Evolutionary conservation across 2,888 invertebrate species (phyloP).

Genomic region (Spisula solida): DNA sequence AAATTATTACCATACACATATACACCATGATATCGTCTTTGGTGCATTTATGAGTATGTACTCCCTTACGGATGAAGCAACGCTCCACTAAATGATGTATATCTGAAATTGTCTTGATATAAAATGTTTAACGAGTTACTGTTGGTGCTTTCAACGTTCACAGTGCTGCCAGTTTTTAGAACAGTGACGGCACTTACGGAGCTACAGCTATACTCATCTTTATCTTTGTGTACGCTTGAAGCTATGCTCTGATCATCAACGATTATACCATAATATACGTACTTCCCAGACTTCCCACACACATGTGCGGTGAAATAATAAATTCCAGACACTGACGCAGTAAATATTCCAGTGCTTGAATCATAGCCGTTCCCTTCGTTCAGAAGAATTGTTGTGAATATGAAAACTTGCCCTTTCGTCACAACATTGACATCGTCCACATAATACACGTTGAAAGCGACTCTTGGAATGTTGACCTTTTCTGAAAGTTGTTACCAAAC

Average conservation of each 20-base stretch:
- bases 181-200: neutral
- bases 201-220: neutral
- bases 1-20: too few relatives aligned
- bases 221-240: neutral
- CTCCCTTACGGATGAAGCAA: too few relatives aligned
- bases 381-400: neutral
- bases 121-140: too few relatives aligned
- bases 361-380: slow-evolving; percentile 2
- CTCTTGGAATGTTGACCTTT: neutral
- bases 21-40: too few relatives aligned
- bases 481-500: neutral
- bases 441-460: neutral
- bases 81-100: too few relatives aligned
- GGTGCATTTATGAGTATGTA: too few relatives aligned
- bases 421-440: neutral
- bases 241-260: neutral
- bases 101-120: too few relatives aligned
- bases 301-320: neutral
- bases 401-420: neutral
- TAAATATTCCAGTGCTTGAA: neutral
- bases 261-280: neutral
- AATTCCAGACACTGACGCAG: neutral
- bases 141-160: neutral
- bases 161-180: neutral
- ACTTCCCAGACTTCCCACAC: neutral